Evolutionary conservation across 1,140 invertebrate species (phyloP), one percentile per base, ranked within the genome.

Genomic region (Phymastichus coffea): DNA sequence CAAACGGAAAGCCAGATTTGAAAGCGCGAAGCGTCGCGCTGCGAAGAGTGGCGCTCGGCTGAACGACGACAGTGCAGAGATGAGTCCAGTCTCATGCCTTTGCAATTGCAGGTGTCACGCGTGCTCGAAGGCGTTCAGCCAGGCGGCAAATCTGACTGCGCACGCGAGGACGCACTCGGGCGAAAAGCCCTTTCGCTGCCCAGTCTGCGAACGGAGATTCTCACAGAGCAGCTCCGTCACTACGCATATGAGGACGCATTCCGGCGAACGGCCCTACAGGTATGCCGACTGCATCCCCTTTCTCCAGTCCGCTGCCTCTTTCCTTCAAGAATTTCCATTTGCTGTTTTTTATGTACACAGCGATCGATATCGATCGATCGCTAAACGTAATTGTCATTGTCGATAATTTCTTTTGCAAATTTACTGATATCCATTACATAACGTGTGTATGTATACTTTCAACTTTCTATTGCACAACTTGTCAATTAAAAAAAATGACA

Each of bases 201-300:
- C 93, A 8, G 93, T 99, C 55, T 99, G 97, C 77, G 93, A 97
- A 71, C 84, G 96, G 57, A 85, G 94, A 64, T 98, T 98, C 76
- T 95, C 93, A 26, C 95, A 98, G 78, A 95, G 93, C 64, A 95
- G 93, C 46, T 96, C 95, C 69, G 91, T 98, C 22, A 97, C 95
- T 60, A 92, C 95, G 62, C 96, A 98, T 76, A 95, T 96, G 63
- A 83, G 97, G 48, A 99, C 96, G 1, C 97, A 99, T 78, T 94
- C 92, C 1, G 96, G 96, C 0, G 96, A 99, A 78, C 89, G 95
- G 70, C 97, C 97, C 0, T 99, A 97, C 78, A 83, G 91, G 77
- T 82, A 41, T n/a, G n/a, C n/a, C n/a, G n/a, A n/a, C n/a, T n/a
- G n/a, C n/a, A n/a, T n/a, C n/a, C n/a, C n/a, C n/a, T n/a, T 52